Conservation (phyloP, 2,797 vertebrate species). For the Caiman crocodilus region DNA sequence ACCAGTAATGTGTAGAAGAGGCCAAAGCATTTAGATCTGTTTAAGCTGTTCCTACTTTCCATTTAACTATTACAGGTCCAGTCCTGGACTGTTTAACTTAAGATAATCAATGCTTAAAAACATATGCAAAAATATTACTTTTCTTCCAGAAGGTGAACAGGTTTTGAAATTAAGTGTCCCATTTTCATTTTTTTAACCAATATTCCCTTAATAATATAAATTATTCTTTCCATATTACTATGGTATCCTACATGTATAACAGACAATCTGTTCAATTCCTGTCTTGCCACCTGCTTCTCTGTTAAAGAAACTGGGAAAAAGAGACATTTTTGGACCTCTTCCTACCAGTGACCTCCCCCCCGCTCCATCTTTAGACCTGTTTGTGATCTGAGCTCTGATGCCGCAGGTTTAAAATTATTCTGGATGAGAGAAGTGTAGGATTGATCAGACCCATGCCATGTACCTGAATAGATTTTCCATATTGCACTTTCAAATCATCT, state of each 20-base stretch:
- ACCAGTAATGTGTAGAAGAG: too few relatives aligned
- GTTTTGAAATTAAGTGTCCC: neutral
- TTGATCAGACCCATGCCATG: neutral
- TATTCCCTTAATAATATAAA: too few relatives aligned
- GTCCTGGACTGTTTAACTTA: too few relatives aligned
- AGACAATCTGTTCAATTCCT: neutral
- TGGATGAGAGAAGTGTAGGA: neutral
- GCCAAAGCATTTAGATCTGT: neutral
- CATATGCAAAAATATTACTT: rapidly evolving
- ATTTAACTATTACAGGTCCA: neutral
- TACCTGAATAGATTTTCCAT: constrained; percentile 84
- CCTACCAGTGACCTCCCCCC: neutral
- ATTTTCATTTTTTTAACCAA: too few relatives aligned
- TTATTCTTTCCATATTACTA: neutral
- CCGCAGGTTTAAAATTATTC: neutral
- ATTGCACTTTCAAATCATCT: constrained; percentile 88
- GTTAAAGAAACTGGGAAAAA: neutral
- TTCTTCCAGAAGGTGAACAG: neutral
- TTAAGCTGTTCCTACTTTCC: neutral
- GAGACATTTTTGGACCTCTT: neutral
- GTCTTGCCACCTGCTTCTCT: neutral
- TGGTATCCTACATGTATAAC: too few relatives aligned
- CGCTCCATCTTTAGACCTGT: rapidly evolving
- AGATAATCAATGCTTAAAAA: neutral
- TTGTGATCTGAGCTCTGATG: neutral